These are phyloP conservation scores for Polypedilum pembai DNA, from an alignment of 1,140 invertebrate species.

Conservation along the genomic window DNA sequence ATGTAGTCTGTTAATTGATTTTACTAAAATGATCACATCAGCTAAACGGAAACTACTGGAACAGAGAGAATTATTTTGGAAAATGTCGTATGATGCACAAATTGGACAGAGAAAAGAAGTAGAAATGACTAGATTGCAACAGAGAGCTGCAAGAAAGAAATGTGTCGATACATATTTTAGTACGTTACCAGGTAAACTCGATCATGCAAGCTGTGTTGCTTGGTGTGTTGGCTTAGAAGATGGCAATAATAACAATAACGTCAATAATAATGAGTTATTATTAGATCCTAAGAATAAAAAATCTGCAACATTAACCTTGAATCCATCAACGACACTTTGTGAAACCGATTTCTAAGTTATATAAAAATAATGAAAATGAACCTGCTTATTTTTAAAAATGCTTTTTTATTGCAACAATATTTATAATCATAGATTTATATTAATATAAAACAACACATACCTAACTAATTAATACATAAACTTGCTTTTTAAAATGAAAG, in stretches of 20 bases:
- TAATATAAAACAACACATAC: neutral
- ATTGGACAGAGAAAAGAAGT: constrained; percentile 55
- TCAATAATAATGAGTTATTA: neutral
- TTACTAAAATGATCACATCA: constrained; percentile 66
- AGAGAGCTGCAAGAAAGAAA: constrained; percentile 43
- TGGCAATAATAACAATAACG: neutral
- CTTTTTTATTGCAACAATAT: constrained; percentile 7
- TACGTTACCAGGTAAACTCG: constrained; percentile 79
- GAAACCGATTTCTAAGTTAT: constrained; percentile 14
- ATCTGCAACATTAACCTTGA: neutral
- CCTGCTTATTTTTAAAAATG: neutral
- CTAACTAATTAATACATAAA: neutral
- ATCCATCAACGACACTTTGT: neutral
- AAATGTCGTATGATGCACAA: constrained; percentile 54
- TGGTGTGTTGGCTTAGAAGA: constrained; percentile 56
- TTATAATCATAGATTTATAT: neutral
- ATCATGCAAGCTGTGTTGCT: constrained; percentile 82
- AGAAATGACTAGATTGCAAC: constrained; percentile 58
- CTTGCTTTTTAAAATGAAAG: constrained; percentile 6
- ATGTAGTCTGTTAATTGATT: constrained; percentile 69
- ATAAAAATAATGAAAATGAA: neutral
- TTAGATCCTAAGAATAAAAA: neutral
- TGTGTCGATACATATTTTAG: constrained; percentile 46
- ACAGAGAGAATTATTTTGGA: constrained; percentile 70
- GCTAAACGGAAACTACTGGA: constrained; percentile 73